Base-by-base conservation (phyloP, 2,888 invertebrate species). In the Nomada ferruginata region DNA sequence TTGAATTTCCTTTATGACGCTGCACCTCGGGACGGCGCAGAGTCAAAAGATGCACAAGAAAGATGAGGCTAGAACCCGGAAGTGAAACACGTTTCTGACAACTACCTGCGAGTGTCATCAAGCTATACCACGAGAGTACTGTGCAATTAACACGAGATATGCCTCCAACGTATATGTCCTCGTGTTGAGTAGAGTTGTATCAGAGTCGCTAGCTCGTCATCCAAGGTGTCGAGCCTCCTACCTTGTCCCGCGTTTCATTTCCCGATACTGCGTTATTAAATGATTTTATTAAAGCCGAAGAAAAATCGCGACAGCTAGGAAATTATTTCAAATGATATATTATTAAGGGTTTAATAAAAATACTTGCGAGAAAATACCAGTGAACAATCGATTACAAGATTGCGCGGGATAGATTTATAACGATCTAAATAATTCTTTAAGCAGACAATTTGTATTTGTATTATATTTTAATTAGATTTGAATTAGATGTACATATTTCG, bases 121-220 rank as follows among this genome's bases (percentile, higher is more conserved):
- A 76, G 84, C 78, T 71, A 44, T 73, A 76, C 77, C 82, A 53
- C 11, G 63, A 74, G 74, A 84, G 77, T 60, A 70, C 83, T 42
- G 71, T 69, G 79, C 83, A 84, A 84, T 84, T 84, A 84, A 83
- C 83, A 70, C 79, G 63, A 83, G 83, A 83, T 73, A 83, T 59
- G 52, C 69, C 76, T 66, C 63, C 55, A 74, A 74, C 60, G 70
- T 74, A 44, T 65, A 44, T 65, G 70, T 59, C 66, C 47, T 53
- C 29, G 69, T 68, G 68, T 66, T 42, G 69, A 71, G 72, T 60
- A 55, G 70, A 20, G 65, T 77, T 77, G 61, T 66, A 79, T 80
- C 59, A 57, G n/a, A 63, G 61, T 52, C 47, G 20, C 78, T 59
- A 11, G 69, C 47, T 53, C 55, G n/a, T 70, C 29, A 18, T 66